phyloP scores from a whole-genome alignment of 2,113 vertebrate genomes.

The Poicephalus gulielmi region DNA sequence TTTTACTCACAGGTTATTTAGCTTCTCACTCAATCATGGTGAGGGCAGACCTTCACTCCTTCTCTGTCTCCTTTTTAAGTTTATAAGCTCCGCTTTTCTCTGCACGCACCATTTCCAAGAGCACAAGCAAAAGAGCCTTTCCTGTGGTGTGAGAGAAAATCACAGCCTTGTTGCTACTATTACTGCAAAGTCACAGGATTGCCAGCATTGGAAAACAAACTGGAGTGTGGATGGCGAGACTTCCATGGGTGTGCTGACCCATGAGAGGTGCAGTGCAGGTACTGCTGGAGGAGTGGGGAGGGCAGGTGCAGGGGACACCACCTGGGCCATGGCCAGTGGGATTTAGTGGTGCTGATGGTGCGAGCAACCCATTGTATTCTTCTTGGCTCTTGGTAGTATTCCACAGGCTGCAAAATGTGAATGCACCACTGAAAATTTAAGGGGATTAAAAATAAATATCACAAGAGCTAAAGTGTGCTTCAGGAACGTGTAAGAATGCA shows the following conservation, averaged over 20 bases:
- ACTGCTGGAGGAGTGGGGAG: not conserved
- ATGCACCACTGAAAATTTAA: not conserved
- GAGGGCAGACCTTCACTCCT: not conserved
- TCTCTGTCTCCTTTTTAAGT: not conserved
- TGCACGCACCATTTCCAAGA: not conserved
- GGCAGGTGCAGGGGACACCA: not conserved
- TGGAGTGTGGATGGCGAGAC: fast-evolving
- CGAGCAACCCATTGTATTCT: fast-evolving
- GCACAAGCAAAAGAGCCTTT: not conserved
- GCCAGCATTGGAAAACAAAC: not conserved
- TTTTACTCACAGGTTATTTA: not conserved
- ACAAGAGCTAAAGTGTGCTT: fast-evolving
- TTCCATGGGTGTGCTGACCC: not conserved
- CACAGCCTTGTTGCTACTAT: fast-evolving
- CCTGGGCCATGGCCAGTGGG: not conserved
- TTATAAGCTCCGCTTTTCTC: not conserved
- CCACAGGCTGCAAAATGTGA: not conserved
- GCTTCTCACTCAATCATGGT: not conserved
- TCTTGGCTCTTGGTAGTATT: not conserved
- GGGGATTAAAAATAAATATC: not conserved
- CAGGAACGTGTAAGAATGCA: not conserved
- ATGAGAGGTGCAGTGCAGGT: not conserved
- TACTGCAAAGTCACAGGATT: not conserved
- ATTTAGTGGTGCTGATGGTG: too few relatives aligned
- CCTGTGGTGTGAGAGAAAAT: not conserved